phyloP scores from a whole-genome alignment of 2,888 invertebrate species.

The Drosophila monieri region DNA sequence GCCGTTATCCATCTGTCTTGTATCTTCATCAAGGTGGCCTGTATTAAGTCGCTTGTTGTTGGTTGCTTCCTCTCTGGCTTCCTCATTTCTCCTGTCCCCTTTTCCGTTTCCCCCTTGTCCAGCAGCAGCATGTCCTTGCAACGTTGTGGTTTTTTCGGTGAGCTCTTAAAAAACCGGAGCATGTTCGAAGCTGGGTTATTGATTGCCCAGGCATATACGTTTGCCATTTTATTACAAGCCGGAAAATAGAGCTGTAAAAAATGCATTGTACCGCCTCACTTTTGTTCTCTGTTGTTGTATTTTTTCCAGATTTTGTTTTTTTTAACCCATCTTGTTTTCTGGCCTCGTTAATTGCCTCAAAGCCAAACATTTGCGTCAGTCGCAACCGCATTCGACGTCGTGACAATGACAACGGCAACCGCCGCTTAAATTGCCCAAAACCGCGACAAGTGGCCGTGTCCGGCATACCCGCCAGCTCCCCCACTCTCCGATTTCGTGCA shows the following conservation, averaged over 20 bases:
- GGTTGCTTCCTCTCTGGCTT: constrained; percentile 28
- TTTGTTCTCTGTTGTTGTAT: constrained; percentile 16
- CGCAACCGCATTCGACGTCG: constrained; percentile 55
- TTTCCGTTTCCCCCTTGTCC: constrained; percentile 3
- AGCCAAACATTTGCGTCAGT: constrained; percentile 78
- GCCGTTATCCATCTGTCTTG: constrained; percentile 78
- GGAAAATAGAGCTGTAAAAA: constrained; percentile 48
- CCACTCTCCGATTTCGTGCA: constrained; percentile 19
- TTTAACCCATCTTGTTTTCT: constrained; percentile 34
- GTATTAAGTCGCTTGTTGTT: constrained; percentile 76
- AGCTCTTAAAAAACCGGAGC: constrained; percentile 43
- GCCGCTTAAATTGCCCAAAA: constrained; percentile 77
- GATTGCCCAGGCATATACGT: constrained; percentile 74
- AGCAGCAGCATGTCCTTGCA: constrained; percentile 40
- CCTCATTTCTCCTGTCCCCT: background rate
- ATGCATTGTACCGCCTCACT: constrained; percentile 40
- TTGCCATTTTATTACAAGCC: constrained; percentile 74
- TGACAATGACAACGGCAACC: constrained; percentile 69
- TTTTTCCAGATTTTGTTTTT: constrained; percentile 3
- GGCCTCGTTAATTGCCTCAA: constrained; percentile 74
- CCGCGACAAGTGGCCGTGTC: constrained; percentile 77
- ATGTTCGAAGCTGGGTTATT: constrained; percentile 62
- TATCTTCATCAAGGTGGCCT: constrained; percentile 76
- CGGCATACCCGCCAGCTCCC: constrained; percentile 22
- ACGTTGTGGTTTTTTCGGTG: constrained; percentile 43